Evolutionary conservation across 1,140 invertebrate species (phyloP).

Genomic region (Drosophila aff.): DNA sequence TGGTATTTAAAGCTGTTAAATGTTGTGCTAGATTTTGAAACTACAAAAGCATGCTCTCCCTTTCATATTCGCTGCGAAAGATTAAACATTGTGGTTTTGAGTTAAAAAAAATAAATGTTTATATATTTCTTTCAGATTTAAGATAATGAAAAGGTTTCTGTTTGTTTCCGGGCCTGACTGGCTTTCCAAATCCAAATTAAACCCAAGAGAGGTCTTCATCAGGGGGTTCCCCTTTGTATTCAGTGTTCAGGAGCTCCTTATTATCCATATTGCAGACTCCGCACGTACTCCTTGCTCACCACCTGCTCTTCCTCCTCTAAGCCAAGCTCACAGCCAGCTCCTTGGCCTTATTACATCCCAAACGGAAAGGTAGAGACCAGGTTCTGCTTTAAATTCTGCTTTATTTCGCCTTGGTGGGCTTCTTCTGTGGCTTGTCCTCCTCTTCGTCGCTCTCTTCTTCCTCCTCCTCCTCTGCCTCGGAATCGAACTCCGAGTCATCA

Average conservation of each 20-base stretch:
- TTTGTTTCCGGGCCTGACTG: too few species aligned
- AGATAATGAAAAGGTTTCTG: not conserved
- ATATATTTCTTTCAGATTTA: not conserved
- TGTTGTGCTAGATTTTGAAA: not conserved
- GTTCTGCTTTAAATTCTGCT: not conserved
- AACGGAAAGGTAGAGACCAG: not conserved
- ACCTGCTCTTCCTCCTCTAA: not conserved
- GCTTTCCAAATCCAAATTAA: too few species aligned
- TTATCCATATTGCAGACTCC: not conserved
- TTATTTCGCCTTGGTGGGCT: constrained; percentile 37
- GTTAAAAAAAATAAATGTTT: not conserved
- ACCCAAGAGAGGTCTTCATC: not conserved
- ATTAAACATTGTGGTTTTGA: not conserved
- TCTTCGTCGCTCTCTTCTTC: constrained; percentile 33
- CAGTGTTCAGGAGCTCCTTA: not conserved
- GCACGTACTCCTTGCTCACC: not conserved
- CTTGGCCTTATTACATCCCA: not conserved
- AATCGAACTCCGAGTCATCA: constrained; percentile 55
- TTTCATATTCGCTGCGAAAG: not conserved
- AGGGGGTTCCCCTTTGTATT: not conserved
- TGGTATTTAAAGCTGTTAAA: not conserved
- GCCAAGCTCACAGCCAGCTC: not conserved
- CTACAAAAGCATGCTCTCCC: not conserved
- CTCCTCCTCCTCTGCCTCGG: constrained; percentile 39
- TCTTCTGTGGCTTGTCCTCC: constrained; percentile 28